Conservation (phyloP, 2,113 vertebrate genomes). For the Varanus salvator region DNA sequence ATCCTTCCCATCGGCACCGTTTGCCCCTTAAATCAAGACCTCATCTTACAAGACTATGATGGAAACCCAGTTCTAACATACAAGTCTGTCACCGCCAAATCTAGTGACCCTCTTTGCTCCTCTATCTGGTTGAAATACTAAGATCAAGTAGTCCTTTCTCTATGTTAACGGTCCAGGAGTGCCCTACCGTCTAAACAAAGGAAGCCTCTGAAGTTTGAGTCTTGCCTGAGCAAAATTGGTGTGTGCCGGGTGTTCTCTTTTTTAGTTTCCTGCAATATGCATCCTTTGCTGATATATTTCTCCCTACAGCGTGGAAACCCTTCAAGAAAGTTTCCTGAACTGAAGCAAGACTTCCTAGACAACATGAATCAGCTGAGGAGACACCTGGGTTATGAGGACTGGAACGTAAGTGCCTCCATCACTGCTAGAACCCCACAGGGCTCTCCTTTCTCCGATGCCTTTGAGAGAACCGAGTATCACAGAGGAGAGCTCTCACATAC, state of each 20-base stretch:
- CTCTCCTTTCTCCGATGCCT: rapidly evolving
- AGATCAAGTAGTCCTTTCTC: neutral
- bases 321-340: constrained; percentile 75
- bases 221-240: neutral
- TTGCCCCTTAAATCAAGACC: neutral
- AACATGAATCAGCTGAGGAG: constrained; percentile 81
- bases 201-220: neutral
- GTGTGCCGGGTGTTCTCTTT: neutral
- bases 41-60: neutral
- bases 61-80: neutral
- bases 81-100: neutral
- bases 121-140: neutral
- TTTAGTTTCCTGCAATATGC: neutral
- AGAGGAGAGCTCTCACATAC: neutral
- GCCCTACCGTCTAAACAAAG: neutral
- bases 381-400: constrained; percentile 68
- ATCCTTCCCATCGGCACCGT: neutral
- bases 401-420: constrained; percentile 77
- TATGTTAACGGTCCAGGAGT: neutral
- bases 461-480: neutral
- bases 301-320: constrained; percentile 71
- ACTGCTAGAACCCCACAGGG: rapidly evolving
- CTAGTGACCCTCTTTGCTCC: neutral
- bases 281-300: neutral
- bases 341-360: constrained; percentile 78